Percentiles rank a stretch among this genome's conserved stretches.
Evolutionary conservation across 2,888 invertebrate species (phyloP).

Genomic region (Loripinus fragilis): DNA sequence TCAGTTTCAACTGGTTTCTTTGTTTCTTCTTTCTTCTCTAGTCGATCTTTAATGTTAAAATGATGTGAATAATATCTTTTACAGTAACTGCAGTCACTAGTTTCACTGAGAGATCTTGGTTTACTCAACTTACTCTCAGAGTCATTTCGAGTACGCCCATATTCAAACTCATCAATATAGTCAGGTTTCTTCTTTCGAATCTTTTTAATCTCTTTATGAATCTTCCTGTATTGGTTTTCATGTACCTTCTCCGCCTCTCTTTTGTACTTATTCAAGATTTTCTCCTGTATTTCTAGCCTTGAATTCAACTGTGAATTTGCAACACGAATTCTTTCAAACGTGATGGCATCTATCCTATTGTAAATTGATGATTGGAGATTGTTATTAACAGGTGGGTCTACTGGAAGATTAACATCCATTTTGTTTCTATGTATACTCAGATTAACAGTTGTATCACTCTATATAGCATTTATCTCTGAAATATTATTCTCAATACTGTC

Average conservation of each 20-base stretch:
- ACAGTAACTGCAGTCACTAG: slow-evolving; percentile 37
- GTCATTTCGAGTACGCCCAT: slow-evolving; percentile 25
- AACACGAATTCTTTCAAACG: slow-evolving; percentile 49
- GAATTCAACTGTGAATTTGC: slow-evolving; percentile 48
- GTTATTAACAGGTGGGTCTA: slow-evolving; percentile 56
- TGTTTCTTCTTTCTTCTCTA: slow-evolving; percentile 25
- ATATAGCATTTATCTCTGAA: too few species aligned
- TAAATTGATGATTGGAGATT: slow-evolving; percentile 43
- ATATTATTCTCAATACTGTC: too few species aligned
- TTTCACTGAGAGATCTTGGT: slow-evolving; percentile 47
- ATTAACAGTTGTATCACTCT: too few species aligned
- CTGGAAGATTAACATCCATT: slow-evolving; percentile 59
- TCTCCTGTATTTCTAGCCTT: slow-evolving; percentile 45
- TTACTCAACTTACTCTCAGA: slow-evolving; percentile 13
- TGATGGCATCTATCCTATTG: slow-evolving; percentile 51
- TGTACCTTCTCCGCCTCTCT: slow-evolving; percentile 45
- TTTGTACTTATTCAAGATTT: slow-evolving; percentile 50
- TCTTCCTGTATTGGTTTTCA: slow-evolving; percentile 35
- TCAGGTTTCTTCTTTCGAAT: slow-evolving; percentile 52
- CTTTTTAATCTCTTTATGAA: slow-evolving; percentile 44
- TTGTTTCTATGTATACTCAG: background rate
- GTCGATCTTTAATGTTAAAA: slow-evolving; percentile 39
- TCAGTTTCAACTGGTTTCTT: slow-evolving; percentile 31
- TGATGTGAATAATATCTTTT: slow-evolving; percentile 55
- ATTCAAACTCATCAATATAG: slow-evolving; percentile 54